Evolutionary conservation across 2,113 vertebrate genomes (phyloP).

Genomic region (Tachysurus fulvidraco): DNA sequence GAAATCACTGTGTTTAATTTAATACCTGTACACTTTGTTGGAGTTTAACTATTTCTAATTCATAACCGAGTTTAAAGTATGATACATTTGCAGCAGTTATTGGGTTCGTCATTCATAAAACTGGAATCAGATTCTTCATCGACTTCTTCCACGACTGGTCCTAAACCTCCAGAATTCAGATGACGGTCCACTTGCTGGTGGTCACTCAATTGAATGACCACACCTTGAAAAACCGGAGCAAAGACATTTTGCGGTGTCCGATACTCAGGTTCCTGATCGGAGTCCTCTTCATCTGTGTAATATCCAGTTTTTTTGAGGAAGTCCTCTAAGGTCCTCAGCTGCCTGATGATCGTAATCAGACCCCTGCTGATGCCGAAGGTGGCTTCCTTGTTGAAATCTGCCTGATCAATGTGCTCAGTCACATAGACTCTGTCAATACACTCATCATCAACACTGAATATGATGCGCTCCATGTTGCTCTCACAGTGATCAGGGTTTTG

Average conservation of each 20-base stretch:
- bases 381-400: background rate
- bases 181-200: no score
- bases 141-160: background rate
- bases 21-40: no score
- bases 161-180: no score
- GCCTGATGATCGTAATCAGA: conserved; percentile 6
- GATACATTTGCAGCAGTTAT: no score
- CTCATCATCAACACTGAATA: conserved; percentile 18
- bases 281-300: background rate
- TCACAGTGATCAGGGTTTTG: rapidly evolving
- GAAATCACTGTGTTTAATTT: no score
- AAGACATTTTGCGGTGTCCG: no score
- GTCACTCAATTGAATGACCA: no score
- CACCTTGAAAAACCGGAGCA: no score
- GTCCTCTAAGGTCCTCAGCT: background rate
- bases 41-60: no score
- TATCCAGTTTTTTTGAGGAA: background rate
- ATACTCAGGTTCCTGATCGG: background rate
- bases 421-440: conserved; percentile 39
- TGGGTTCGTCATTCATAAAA: no score
- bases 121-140: background rate
- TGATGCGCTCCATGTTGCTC: conserved; percentile 42
- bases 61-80: no score
- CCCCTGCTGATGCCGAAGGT: conserved; percentile 40
- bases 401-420: background rate